These are phyloP conservation scores for Pleuronectes platessa DNA, from an alignment of 2,113 vertebrate genomes.

Conservation along the genomic window DNA sequence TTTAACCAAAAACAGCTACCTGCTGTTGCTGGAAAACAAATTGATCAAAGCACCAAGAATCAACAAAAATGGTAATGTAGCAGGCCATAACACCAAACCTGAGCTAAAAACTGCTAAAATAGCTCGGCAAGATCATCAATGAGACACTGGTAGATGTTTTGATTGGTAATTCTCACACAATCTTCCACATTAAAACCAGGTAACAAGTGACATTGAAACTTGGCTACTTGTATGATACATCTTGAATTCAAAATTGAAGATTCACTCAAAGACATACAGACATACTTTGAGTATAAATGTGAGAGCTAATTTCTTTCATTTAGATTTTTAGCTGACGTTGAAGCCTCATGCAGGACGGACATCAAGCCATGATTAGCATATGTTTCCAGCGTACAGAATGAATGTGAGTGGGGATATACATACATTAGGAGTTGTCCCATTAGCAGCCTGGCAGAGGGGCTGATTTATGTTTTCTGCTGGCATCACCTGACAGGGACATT, in stretches of 20 bases:
- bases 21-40: too few species aligned
- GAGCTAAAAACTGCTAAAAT: too few species aligned
- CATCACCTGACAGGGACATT: slow-evolving; percentile 79
- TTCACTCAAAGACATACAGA: neutral
- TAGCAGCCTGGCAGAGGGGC: slow-evolving; percentile 59
- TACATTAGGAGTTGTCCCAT: slow-evolving; percentile 77
- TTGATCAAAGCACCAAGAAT: too few species aligned
- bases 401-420: slow-evolving; percentile 65
- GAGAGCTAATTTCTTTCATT: slow-evolving; percentile 58
- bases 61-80: too few species aligned
- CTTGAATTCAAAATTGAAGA: too few species aligned
- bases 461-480: slow-evolving; percentile 77
- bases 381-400: slow-evolving; percentile 64
- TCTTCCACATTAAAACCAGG: too few species aligned
- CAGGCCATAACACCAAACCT: too few species aligned
- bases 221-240: too few species aligned
- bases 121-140: too few species aligned
- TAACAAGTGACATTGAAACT: neutral
- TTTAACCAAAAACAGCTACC: too few species aligned
- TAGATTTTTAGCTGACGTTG: slow-evolving; percentile 71
- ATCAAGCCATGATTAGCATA: slow-evolving; percentile 70
- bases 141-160: too few species aligned
- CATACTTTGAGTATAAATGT: slow-evolving; percentile 8
- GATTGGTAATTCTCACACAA: too few species aligned
- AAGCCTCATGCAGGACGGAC: slow-evolving; percentile 65